Conservation (phyloP, 2,113 vertebrate species). For the Eptesicus fuscus region DNA sequence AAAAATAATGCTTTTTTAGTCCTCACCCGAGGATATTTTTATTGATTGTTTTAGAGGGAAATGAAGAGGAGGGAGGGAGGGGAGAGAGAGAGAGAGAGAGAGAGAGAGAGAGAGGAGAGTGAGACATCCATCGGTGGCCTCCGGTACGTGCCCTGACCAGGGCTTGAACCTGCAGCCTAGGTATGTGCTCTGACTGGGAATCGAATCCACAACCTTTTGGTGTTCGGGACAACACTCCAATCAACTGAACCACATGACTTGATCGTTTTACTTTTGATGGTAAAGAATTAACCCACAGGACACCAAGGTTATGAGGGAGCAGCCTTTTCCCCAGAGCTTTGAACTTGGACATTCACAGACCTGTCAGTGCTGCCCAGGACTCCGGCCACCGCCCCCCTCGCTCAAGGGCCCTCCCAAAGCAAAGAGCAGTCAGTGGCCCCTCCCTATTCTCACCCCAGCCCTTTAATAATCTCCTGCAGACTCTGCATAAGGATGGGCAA, state of each 20-base stretch:
- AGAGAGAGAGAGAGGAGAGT: no score
- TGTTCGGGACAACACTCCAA: background rate
- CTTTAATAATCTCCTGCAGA: background rate
- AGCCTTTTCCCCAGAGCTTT: background rate
- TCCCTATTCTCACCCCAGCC: background rate
- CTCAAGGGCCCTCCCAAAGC: background rate
- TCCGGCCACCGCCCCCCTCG: no score
- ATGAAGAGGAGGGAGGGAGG: accelerated
- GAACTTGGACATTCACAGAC: background rate
- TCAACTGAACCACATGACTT: background rate
- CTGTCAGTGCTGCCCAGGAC: background rate
- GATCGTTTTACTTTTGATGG: background rate
- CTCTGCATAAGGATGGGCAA: no score
- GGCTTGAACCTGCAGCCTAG: background rate
- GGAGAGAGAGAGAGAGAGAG: no score
- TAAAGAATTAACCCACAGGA: background rate
- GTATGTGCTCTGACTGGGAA: background rate
- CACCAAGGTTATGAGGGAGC: background rate
- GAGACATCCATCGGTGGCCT: background rate
- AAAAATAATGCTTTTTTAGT: background rate
- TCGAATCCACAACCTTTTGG: no score
- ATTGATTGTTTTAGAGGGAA: no score
- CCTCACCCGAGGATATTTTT: no score
- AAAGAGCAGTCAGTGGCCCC: background rate
- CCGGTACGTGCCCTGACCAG: no score